Evolutionary conservation across 2,888 invertebrate genomes (phyloP).

Genomic region (Orthonevra nobilis): DNA sequence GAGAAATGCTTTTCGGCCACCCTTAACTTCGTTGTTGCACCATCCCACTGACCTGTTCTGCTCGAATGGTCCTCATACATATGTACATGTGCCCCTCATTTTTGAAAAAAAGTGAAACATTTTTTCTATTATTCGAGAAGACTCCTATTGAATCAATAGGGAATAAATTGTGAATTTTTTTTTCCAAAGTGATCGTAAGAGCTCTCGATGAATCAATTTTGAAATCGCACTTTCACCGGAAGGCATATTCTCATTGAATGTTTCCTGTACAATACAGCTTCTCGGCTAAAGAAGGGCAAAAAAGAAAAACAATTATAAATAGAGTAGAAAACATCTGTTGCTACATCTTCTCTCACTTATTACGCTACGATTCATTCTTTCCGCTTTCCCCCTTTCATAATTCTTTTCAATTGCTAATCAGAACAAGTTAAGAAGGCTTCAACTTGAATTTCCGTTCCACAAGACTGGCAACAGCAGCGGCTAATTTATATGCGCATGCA

Average conservation of each 20-base stretch:
- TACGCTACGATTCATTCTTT: not conserved
- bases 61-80: too few species aligned
- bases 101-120: too few species aligned
- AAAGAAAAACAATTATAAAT: conserved; percentile 14
- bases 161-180: too few species aligned
- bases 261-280: conserved; percentile 2
- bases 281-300: not conserved
- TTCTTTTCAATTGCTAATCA: conserved; percentile 56
- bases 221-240: not conserved
- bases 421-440: conserved; percentile 58
- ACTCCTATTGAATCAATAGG: too few species aligned
- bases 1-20: too few species aligned
- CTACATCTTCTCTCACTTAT: conserved; percentile 24
- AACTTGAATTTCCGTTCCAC: conserved; percentile 52
- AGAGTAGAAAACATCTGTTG: conserved; percentile 43
- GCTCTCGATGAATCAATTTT: too few species aligned
- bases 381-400: not conserved
- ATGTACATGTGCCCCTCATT: too few species aligned
- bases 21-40: too few species aligned
- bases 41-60: too few species aligned
- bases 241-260: not conserved
- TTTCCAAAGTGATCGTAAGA: too few species aligned
- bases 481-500: conserved; percentile 66
- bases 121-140: too few species aligned
- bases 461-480: conserved; percentile 39